These are phyloP conservation scores for Acrocephalus scirpaceus DNA, from an alignment of 2,797 vertebrate genomes.

Conservation along the genomic window DNA sequence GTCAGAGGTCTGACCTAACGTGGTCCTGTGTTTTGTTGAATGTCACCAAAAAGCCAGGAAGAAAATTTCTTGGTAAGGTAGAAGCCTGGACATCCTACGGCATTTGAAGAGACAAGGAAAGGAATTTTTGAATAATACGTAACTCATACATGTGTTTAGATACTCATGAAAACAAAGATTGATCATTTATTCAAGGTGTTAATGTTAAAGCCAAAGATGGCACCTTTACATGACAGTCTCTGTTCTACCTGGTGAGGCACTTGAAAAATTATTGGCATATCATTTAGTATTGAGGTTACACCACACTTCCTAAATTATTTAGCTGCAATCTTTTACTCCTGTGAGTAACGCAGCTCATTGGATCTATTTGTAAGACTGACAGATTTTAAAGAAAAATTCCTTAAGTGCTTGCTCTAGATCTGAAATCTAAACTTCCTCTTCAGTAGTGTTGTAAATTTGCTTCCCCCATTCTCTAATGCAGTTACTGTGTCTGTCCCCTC, in stretches of 20 bases:
- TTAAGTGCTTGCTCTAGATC: background rate
- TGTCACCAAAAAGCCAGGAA: background rate
- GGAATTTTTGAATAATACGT: background rate
- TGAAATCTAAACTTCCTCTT: background rate
- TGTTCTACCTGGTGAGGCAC: background rate
- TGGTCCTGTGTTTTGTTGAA: background rate
- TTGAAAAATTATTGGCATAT: background rate
- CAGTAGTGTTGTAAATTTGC: background rate
- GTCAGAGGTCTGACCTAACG: conserved; percentile 36
- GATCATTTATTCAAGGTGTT: background rate
- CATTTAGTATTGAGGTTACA: background rate
- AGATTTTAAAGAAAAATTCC: background rate
- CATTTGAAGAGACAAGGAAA: background rate
- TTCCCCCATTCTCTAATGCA: background rate
- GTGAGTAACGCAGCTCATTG: background rate
- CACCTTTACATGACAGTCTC: background rate
- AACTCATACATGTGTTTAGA: background rate
- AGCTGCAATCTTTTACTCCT: background rate
- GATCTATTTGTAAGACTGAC: background rate
- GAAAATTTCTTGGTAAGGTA: background rate
- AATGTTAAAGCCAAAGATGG: background rate
- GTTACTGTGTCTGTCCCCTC: background rate
- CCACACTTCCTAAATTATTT: background rate
- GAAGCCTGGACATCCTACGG: background rate
- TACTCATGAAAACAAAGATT: background rate